Evolutionary conservation across 2,888 invertebrate genomes (phyloP), one percentile per base, ranked within the genome.

Genomic region (Girardia tigrina): DNA sequence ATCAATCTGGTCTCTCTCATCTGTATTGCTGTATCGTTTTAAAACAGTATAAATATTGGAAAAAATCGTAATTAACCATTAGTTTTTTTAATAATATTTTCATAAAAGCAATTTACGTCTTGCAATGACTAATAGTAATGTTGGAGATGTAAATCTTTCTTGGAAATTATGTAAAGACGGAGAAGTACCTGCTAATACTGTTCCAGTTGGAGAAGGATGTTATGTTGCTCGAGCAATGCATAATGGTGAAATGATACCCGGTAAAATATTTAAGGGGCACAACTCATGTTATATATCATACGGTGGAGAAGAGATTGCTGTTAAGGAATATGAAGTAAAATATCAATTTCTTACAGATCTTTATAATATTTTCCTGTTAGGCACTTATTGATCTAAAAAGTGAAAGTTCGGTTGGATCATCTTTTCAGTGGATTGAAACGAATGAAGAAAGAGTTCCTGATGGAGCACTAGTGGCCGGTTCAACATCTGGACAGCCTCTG

Each of bases 171-270:
- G 28, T 1, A 36, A 29, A 29, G 23, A 72, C 26, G 72, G 72
- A 1, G 72, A 72, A 1, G n/a, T 72, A 1, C 72, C 72, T 20
- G 14, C 1, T 20, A 26, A 26, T 29, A 14, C 72, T 26, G 72
- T 72, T 23, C n/a, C 27, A 72, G 72, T 42, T 8, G 28, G 72
- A 4, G 28, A 72, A 1, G 28, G 23, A 28, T 72, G 72, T 23
- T 72, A 72, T 12, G 72, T 72, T 27, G 28, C 28, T 14, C 2
- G 72, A 23, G 72, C 72, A 26, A 72, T 23, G 23, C 72, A 72
- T 23, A 42, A 72, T 14, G 72, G 72, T 20, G 72, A 72, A 12
- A 36, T 29, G 72, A 42, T 27, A 23, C 72, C 72, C 0, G 72
- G 72, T 4, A 72, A 72, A 28, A 23, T 72, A 4, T 28, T 20